Evolutionary conservation across 2,113 vertebrate species (phyloP).

Genomic region (Lasiurus borealis): DNA sequence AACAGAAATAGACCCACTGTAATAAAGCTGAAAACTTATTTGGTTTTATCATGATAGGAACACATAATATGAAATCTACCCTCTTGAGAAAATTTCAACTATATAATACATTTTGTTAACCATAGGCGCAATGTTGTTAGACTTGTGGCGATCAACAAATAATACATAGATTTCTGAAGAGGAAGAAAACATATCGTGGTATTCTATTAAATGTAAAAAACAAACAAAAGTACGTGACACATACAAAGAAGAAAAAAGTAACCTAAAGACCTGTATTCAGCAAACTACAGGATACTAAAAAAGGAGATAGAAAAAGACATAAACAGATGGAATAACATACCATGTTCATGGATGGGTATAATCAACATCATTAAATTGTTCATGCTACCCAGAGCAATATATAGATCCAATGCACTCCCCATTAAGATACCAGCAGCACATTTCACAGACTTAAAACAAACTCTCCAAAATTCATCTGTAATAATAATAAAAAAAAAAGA

Average conservation of each 20-base stretch:
- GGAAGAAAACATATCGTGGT: background rate
- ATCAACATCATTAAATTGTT: too few relatives aligned
- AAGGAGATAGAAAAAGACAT: too few relatives aligned
- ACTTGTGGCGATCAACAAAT: background rate
- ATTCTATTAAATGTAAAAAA: background rate
- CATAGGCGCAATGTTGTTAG: background rate
- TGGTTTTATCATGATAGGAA: background rate
- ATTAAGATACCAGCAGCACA: too few relatives aligned
- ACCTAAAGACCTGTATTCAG: background rate
- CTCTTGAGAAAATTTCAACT: background rate
- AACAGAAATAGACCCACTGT: background rate
- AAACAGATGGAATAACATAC: too few relatives aligned
- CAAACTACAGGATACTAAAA: too few relatives aligned
- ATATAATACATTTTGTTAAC: background rate
- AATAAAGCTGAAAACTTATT: slow-evolving; percentile 11
- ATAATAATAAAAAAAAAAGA: too few relatives aligned
- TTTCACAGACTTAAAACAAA: too few relatives aligned
- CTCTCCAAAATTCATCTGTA: too few relatives aligned
- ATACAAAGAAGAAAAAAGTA: slow-evolving; percentile 9
- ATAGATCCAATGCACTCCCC: too few relatives aligned
- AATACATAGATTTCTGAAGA: slow-evolving; percentile 24
- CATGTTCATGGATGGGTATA: too few relatives aligned
- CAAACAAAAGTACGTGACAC: background rate
- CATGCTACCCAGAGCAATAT: too few relatives aligned
- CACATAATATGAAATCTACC: background rate